Base-by-base conservation (phyloP, 30 jellyfish, hydroid and myxozoan genomes). In the Catostylus mosaicus region DNA sequence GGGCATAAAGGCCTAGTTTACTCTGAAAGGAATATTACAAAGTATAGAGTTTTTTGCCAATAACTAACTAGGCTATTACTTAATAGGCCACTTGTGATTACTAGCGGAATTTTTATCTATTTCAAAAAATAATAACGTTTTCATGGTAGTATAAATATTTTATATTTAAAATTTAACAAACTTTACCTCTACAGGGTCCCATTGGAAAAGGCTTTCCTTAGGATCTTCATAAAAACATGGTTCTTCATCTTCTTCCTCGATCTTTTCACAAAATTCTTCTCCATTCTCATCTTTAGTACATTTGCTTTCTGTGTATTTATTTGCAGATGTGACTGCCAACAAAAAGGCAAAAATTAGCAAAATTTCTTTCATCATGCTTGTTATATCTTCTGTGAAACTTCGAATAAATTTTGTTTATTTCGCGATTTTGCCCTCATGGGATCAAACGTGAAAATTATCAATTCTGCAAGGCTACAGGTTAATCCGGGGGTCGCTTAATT, bases 151-250 rank as follows among this genome's bases (percentile, higher is more conserved):
- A n/a, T n/a, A n/a, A n/a, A n/a, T n/a, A 43, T 43, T 43, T 52
- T 14, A 11, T 6, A 11, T 52, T n/a, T 0, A 59, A 59, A 59
- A 1, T 27, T 12, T 3, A 59, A 3, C 37, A n/a, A 0, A 59
- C 0, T 1, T 47, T 62, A 88, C 99, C 80, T 80, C 80, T 27
- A 94, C 90, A 2, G 99, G 99, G 64, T 94, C 99, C 99, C 99
- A 94, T 71, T 86, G 95, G 37, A 88, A 94, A 20, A 94, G 73
- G 14, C 92, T 60, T 51, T 81, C 96, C 36, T 73, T 73, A 30
- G 90, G 87, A n/a, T 88, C 96, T 57, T 89, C 97, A 56, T 82
- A 89, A 75, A 61, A 69, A 43, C 95, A 82, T 20, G 94, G 84
- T 46, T 75, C 92, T 29, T 73, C 95, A 3, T 93, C 96, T 5